Evolutionary conservation across 2,888 invertebrate genomes (phyloP).

Genomic region (Baccha elongata): DNA sequence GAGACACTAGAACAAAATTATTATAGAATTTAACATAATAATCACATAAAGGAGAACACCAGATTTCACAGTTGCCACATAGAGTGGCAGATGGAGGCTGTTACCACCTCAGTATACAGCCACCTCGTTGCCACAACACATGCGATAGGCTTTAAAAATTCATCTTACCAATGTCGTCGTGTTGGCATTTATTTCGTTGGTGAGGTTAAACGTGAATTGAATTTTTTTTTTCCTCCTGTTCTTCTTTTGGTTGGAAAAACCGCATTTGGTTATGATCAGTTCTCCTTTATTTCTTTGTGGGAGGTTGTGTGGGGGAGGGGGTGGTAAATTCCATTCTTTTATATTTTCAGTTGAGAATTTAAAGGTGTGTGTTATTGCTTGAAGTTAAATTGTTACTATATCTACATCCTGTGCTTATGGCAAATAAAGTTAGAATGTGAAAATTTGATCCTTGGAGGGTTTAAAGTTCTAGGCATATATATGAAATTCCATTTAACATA

Average conservation of each 20-base stretch:
- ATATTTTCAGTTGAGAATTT: not conserved
- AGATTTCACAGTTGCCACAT: slow-evolving; percentile 9
- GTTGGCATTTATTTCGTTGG: not conserved
- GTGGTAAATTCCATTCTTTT: slow-evolving; percentile 8
- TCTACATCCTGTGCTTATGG: not conserved
- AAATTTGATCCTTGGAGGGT: not conserved
- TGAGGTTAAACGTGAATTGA: not conserved
- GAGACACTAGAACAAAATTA: slow-evolving; percentile 22
- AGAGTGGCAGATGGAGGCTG: not conserved
- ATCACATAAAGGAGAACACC: slow-evolving; percentile 39
- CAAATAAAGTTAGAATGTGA: not conserved
- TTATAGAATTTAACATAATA: slow-evolving; percentile 46
- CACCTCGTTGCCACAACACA: not conserved
- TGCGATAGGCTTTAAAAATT: not conserved
- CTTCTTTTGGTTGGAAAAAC: not conserved
- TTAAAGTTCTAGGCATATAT: not conserved
- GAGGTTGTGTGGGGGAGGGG: not conserved
- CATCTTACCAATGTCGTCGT: not conserved
- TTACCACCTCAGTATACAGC: not conserved
- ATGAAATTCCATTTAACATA: not conserved
- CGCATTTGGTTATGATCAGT: slow-evolving; percentile 10
- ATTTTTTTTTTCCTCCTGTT: not conserved
- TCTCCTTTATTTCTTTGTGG: slow-evolving; percentile 6
- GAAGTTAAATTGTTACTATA: not conserved
- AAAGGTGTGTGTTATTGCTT: slow-evolving; percentile 6